phyloP scores from a whole-genome alignment of 2,797 vertebrate species.

The Acrocephalus scirpaceus region DNA sequence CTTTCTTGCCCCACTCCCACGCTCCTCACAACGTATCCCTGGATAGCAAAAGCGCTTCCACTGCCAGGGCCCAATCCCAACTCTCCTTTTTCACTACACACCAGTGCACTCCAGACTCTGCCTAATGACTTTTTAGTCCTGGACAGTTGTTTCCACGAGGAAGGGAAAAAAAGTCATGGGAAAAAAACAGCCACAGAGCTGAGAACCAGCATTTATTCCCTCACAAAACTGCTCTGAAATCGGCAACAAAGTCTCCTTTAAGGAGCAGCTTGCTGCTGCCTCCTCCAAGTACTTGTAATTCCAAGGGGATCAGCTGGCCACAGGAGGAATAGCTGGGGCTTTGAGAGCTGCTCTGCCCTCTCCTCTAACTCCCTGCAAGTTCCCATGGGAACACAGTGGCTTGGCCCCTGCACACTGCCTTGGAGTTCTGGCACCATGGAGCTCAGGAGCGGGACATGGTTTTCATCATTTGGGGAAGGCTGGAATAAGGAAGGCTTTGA shows the following conservation, averaged over 20 bases:
- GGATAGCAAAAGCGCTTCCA: not conserved
- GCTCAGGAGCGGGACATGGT: not conserved
- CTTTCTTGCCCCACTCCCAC: not conserved
- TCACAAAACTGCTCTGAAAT: constrained; percentile 20
- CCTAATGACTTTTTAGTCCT: not conserved
- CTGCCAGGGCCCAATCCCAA: not conserved
- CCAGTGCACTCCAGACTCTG: not conserved
- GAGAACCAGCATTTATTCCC: constrained; percentile 30
- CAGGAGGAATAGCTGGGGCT: constrained; percentile 2
- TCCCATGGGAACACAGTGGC: constrained; percentile 60
- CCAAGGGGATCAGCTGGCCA: constrained; percentile 50
- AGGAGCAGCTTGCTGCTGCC: constrained; percentile 38
- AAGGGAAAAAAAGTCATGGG: not conserved
- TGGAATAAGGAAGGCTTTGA: constrained; percentile 41
- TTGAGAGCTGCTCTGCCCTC: constrained; percentile 28
- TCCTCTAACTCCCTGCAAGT: not conserved
- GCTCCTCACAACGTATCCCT: not conserved
- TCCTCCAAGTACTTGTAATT: constrained; percentile 61
- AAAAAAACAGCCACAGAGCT: not conserved
- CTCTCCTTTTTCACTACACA: not conserved
- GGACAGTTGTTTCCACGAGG: not conserved
- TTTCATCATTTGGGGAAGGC: not conserved
- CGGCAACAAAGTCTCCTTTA: constrained; percentile 59
- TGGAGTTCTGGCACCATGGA: not conserved
- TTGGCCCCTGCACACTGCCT: not conserved